Conservation (phyloP, 1,140 invertebrate species). For the Melipona quadrifasciata region DNA sequence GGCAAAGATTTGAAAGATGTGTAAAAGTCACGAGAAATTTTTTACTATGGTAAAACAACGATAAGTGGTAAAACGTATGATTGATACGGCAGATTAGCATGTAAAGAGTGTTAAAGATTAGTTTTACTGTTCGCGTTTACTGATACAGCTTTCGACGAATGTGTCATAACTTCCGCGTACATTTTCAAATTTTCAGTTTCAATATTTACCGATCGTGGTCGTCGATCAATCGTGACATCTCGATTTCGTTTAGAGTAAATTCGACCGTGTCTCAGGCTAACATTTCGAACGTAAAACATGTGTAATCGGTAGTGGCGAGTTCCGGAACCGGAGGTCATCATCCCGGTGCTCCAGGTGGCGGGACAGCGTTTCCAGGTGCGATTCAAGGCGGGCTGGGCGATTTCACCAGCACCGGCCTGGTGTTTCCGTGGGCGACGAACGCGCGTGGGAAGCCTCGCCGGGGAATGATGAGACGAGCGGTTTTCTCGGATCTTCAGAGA, state of each 20-base stretch:
- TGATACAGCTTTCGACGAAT: no score
- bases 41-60: no score
- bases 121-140: no score
- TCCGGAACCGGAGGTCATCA: slow-evolving; percentile 75
- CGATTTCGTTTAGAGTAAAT: not conserved
- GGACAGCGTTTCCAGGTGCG: slow-evolving; percentile 84
- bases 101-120: no score
- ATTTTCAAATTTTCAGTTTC: no score
- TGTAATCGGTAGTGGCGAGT: slow-evolving; percentile 52
- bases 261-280: not conserved
- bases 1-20: no score
- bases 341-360: slow-evolving; percentile 79
- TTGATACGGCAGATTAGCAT: no score
- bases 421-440: slow-evolving; percentile 91
- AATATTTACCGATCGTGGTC: no score
- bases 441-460: slow-evolving; percentile 91
- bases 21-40: no score
- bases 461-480: slow-evolving; percentile 96
- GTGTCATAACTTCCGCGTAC: no score
- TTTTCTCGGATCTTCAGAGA: slow-evolving; percentile 95
- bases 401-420: slow-evolving; percentile 75
- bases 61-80: no score
- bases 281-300: not conserved
- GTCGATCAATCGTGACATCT: no score
- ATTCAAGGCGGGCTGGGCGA: slow-evolving; percentile 75